These are phyloP conservation scores for Boloria selene DNA, from an alignment of 2,888 invertebrate genomes.

Conservation along the genomic window DNA sequence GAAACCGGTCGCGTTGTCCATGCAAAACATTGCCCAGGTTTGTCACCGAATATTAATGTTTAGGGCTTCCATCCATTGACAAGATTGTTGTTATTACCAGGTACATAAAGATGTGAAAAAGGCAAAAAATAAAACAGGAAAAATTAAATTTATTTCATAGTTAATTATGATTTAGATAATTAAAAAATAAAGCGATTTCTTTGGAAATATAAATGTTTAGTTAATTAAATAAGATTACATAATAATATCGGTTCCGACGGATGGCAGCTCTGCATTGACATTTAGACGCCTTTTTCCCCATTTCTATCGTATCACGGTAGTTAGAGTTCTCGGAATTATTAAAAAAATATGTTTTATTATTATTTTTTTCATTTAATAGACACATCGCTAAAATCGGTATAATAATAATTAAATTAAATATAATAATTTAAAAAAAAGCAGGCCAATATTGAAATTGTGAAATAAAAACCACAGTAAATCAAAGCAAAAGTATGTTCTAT, in stretches of 20 bases:
- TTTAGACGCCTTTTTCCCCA: constrained; percentile 16
- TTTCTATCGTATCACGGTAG: constrained; percentile 18
- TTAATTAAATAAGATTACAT: background rate
- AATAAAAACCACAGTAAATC: too few relatives aligned
- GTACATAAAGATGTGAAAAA: too few relatives aligned
- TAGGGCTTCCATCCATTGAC: constrained; percentile 17
- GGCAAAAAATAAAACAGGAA: too few relatives aligned
- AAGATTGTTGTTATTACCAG: background rate
- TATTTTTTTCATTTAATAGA: too few relatives aligned
- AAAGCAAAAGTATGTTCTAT: background rate
- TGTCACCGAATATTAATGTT: constrained; percentile 42
- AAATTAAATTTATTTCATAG: too few relatives aligned
- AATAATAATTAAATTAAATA: too few relatives aligned
- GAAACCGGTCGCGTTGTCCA: constrained; percentile 53
- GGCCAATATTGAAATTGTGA: too few relatives aligned
- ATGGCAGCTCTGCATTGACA: constrained; percentile 22
- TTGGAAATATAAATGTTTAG: background rate
- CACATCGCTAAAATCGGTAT: too few relatives aligned
- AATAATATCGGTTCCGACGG: constrained; percentile 2
- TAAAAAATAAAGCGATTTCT: background rate
- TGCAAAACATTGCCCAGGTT: constrained; percentile 57
- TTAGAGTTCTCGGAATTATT: constrained; percentile 33
- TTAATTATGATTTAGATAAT: too few relatives aligned
- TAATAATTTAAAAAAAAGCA: too few relatives aligned
- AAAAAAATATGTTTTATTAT: background rate